A percentile compares a stretch with the other conserved stretches of the same genome.
Conservation (phyloP, 2,797 vertebrate species). For the Spinibarbus caldwelli region DNA sequence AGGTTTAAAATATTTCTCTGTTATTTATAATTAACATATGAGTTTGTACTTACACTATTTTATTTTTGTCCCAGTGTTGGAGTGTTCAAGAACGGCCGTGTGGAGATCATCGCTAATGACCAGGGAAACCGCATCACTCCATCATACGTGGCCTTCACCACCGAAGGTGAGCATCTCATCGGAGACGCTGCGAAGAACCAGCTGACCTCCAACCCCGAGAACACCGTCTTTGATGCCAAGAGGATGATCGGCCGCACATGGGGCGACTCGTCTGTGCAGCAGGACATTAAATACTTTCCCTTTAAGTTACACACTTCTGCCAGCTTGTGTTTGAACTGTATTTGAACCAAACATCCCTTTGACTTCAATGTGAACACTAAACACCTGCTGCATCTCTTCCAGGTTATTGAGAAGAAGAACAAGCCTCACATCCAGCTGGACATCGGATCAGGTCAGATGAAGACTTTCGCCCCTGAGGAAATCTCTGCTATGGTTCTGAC, state of each 20-base stretch:
- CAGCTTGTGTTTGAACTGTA: not conserved
- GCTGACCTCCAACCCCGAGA: conserved; percentile 95
- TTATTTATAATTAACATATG: no score
- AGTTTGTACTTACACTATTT: not conserved
- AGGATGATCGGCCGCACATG: conserved; percentile 90
- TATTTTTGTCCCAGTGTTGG: conserved; percentile 81
- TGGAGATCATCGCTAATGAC: conserved; percentile 97
- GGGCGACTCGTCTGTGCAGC: conserved; percentile 88
- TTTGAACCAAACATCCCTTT: not conserved
- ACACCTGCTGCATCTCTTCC: not conserved
- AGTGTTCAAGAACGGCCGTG: conserved; percentile 94
- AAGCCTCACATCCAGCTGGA: conserved; percentile 96
- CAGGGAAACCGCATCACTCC: conserved; percentile 97
- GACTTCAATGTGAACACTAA: not conserved
- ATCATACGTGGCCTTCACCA: conserved; percentile 95
- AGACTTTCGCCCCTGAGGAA: conserved; percentile 96
- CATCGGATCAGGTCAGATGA: conserved; percentile 86
- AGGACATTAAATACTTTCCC: conserved; percentile 92
- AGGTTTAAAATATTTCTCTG: not conserved
- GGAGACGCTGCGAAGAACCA: conserved; percentile 97
- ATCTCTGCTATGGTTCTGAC: conserved; percentile 97
- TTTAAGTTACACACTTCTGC: conserved; percentile 82
- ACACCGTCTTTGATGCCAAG: conserved; percentile 96
- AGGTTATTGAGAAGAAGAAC: conserved; percentile 94
- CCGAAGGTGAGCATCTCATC: conserved; percentile 91